Evolutionary conservation across 2,888 invertebrate genomes (phyloP).

Genomic region (Allacma fusca): DNA sequence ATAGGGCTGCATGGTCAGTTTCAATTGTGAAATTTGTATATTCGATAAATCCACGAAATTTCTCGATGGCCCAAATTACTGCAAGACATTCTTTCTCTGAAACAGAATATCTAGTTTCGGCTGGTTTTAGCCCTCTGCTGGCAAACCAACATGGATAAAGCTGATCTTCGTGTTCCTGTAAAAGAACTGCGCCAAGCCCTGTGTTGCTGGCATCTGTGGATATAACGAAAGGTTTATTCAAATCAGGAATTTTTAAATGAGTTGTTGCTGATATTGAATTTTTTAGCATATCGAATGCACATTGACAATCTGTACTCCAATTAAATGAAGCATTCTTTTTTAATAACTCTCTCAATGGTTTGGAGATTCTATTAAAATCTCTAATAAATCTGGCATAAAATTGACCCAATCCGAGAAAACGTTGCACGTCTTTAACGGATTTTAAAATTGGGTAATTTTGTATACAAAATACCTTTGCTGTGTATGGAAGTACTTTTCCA

Average conservation of each 20-base stretch:
- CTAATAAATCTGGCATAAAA: too few relatives aligned
- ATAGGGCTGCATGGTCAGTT: constrained; percentile 66
- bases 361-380: constrained; percentile 40
- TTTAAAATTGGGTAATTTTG: constrained; percentile 45
- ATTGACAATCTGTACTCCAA: constrained; percentile 40
- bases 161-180: constrained; percentile 57
- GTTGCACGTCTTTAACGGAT: constrained; percentile 37
- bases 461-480: constrained; percentile 61
- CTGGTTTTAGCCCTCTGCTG: constrained; percentile 62
- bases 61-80: too few relatives aligned
- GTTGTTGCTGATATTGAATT: constrained; percentile 45
- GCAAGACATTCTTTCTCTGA: too few relatives aligned
- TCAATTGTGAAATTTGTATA: too few relatives aligned
- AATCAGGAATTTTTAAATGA: constrained; percentile 57
- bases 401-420: constrained; percentile 49
- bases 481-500: constrained; percentile 63
- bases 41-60: too few relatives aligned
- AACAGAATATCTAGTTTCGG: too few relatives aligned
- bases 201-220: constrained; percentile 61
- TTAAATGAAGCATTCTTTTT: constrained; percentile 43
- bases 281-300: constrained; percentile 42
- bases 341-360: constrained; percentile 45
- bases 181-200: constrained; percentile 61
- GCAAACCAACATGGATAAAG: constrained; percentile 58
- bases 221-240: constrained; percentile 57